phyloP scores from a whole-genome alignment of 2,888 invertebrate genomes.

The Sesia apiformis region DNA sequence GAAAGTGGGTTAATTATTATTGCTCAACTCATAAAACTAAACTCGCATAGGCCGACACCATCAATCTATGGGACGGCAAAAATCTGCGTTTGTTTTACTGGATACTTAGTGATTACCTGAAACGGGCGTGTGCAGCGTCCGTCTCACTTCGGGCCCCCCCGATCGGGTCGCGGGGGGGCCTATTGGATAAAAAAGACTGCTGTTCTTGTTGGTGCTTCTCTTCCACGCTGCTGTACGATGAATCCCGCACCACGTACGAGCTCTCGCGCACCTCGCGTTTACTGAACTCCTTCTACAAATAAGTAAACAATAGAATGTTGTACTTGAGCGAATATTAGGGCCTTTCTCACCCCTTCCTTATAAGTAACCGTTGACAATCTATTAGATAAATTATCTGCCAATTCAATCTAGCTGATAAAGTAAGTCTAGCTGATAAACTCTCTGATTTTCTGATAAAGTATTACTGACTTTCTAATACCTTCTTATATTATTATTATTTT shows the following conservation, averaged over 20 bases:
- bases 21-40: not conserved
- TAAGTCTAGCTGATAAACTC: too few relatives aligned
- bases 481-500: too few relatives aligned
- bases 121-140: conserved; percentile 72
- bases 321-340: too few relatives aligned
- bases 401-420: too few relatives aligned
- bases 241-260: conserved; percentile 63
- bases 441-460: too few relatives aligned
- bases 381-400: too few relatives aligned
- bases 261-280: conserved; percentile 61
- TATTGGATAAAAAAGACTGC: conserved; percentile 76
- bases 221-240: conserved; percentile 64
- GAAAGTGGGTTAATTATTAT: not conserved
- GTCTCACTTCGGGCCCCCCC: conserved; percentile 73
- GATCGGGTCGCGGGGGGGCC: conserved; percentile 73
- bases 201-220: conserved; percentile 51
- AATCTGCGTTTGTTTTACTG: too few relatives aligned
- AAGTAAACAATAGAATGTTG: too few relatives aligned
- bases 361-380: too few relatives aligned
- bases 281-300: conserved; percentile 49
- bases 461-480: too few relatives aligned
- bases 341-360: too few relatives aligned
- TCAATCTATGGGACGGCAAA: not conserved
- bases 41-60: not conserved
- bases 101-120: conserved; percentile 36